Percentiles rank a stretch among this genome's conserved stretches.
phyloP scores from a whole-genome alignment of 2,888 invertebrate genomes.

The Adelognathus sp. region DNA sequence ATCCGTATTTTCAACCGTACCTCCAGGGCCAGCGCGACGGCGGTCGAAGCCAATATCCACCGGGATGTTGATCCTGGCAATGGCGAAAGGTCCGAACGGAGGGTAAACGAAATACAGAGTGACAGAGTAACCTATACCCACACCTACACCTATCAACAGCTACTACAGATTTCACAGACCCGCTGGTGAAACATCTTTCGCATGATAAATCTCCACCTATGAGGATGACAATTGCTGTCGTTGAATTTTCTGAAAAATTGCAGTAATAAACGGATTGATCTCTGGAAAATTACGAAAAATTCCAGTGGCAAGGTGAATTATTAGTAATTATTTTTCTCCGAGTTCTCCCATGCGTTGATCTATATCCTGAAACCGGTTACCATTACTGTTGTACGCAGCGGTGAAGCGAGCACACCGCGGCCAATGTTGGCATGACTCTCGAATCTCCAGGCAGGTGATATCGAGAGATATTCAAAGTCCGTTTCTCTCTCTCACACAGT shows the following conservation, averaged over 20 bases:
- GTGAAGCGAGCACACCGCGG: not conserved
- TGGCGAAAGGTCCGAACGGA: not conserved
- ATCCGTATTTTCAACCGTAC: constrained; percentile 20
- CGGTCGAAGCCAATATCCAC: not conserved
- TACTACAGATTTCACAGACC: too few species aligned
- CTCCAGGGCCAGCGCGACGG: constrained; percentile 16
- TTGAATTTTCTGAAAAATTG: too few species aligned
- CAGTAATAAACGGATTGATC: too few species aligned
- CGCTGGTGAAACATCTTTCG: too few species aligned
- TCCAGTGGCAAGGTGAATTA: too few species aligned
- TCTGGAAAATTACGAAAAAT: too few species aligned
- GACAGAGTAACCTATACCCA: constrained; percentile 1
- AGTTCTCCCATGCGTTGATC: constrained; percentile 1
- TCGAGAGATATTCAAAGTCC: constrained; percentile 53
- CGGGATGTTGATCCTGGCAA: constrained; percentile 7
- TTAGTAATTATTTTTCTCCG: too few species aligned
- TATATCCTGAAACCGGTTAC: constrained; percentile 32
- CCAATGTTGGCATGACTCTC: constrained; percentile 61
- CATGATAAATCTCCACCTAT: too few species aligned
- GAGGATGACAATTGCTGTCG: too few species aligned
- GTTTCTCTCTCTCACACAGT: not conserved
- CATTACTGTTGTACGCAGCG: constrained; percentile 44
- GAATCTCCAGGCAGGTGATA: constrained; percentile 69
- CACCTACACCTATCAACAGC: too few species aligned
- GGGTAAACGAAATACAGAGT: constrained; percentile 37